Evolutionary conservation across 2,797 vertebrate genomes (phyloP).

Genomic region (Sebastes goodei): DNA sequence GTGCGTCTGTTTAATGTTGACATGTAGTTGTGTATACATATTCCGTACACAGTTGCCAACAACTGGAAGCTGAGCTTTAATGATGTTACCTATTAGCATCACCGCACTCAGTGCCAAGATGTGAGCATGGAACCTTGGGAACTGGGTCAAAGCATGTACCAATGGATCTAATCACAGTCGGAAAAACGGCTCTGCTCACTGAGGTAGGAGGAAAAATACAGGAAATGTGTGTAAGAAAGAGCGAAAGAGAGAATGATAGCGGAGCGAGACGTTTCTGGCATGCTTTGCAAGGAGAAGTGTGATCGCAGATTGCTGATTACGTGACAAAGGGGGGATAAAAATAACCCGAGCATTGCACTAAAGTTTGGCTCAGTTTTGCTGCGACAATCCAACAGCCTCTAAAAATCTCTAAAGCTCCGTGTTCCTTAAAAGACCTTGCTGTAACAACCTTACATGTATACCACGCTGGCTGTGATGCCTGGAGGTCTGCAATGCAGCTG

Average conservation of each 20-base stretch:
- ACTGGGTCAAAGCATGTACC: conserved; percentile 76
- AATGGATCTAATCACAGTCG: conserved; percentile 69
- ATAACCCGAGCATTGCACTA: conserved; percentile 40
- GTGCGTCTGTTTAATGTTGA: not conserved
- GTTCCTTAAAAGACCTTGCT: conserved; percentile 7
- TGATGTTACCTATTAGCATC: conserved; percentile 55
- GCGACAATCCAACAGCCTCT: conserved; percentile 4
- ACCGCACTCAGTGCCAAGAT: conserved; percentile 47
- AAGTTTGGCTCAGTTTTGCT: conserved; percentile 50
- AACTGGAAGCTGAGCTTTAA: conserved; percentile 41
- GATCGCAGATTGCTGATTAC: conserved; percentile 64
- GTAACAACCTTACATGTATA: conserved; percentile 1
- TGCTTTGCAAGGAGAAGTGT: conserved; percentile 45
- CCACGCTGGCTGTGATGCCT: not conserved
- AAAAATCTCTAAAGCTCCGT: conserved; percentile 19
- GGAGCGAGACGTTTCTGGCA: conserved; percentile 46
- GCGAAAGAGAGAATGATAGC: conserved; percentile 10
- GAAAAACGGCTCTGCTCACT: conserved; percentile 58
- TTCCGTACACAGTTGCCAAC: conserved; percentile 8
- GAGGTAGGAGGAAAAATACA: conserved; percentile 41
- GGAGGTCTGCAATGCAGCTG: conserved; percentile 39
- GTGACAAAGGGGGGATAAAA: conserved; percentile 61
- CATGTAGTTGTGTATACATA: not conserved
- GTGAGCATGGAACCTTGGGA: conserved; percentile 71
- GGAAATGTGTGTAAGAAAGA: conserved; percentile 31